phyloP scores from a whole-genome alignment of 2,888 invertebrate genomes.

The Chromoteleia sp. region DNA sequence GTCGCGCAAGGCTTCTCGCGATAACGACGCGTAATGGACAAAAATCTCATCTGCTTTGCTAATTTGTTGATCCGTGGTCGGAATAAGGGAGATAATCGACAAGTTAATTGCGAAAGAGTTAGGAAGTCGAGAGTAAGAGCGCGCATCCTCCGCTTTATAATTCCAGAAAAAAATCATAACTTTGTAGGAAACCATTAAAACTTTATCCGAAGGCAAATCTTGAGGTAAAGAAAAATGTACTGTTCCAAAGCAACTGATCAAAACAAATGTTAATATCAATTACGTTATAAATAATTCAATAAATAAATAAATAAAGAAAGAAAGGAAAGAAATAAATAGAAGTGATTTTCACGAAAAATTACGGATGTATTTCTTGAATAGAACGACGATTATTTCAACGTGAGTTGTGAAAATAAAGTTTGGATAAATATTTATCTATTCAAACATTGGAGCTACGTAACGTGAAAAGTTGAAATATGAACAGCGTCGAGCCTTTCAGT shows the following conservation, averaged over 20 bases:
- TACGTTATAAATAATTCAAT: constrained; percentile 7
- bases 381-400: neutral
- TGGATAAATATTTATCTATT: no score
- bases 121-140: constrained; percentile 67
- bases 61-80: constrained; percentile 71
- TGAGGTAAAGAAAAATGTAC: constrained; percentile 19
- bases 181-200: constrained; percentile 41
- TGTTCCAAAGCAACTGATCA: constrained; percentile 34
- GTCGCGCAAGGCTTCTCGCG: constrained; percentile 74
- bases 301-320: no score
- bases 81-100: constrained; percentile 60
- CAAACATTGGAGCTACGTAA: neutral
- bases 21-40: constrained; percentile 72
- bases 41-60: constrained; percentile 80
- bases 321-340: neutral
- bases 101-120: constrained; percentile 47
- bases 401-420: no score
- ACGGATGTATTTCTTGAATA: neutral
- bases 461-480: neutral
- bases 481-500: constrained; percentile 12
- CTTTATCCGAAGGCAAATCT: constrained; percentile 34
- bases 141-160: constrained; percentile 45
- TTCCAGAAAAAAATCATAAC: constrained; percentile 46
- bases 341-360: neutral
- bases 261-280: constrained; percentile 29